Evolutionary conservation across 2,113 vertebrate genomes (phyloP).

Genomic region (Helogale parvula): DNA sequence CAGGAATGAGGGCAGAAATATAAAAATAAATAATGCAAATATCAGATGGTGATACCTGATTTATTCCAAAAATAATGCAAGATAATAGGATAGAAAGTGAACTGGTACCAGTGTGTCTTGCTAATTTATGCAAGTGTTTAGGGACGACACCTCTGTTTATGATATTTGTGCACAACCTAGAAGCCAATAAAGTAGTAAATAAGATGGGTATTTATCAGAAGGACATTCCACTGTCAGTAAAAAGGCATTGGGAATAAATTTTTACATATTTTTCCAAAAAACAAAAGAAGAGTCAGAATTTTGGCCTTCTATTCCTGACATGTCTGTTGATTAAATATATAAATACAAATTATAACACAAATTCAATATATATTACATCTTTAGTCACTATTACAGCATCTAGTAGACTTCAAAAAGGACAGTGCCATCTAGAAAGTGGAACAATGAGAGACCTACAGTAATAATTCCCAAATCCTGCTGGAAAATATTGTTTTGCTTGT

Average conservation of each 20-base stretch:
- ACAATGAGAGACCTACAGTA: background rate
- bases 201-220: background rate
- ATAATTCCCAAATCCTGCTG: background rate
- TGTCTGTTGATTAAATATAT: background rate
- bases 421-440: background rate
- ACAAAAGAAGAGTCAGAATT: background rate
- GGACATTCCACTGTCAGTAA: background rate
- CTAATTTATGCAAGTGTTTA: background rate
- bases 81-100: background rate
- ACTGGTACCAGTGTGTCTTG: background rate
- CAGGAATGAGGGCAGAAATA: background rate
- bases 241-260: background rate
- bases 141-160: background rate
- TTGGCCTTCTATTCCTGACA: background rate
- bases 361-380: conserved; percentile 3
- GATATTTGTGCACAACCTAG: background rate
- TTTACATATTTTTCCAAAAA: background rate
- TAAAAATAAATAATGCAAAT: background rate
- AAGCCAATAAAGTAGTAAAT: background rate
- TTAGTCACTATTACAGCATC: background rate
- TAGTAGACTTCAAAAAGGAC: background rate
- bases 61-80: background rate
- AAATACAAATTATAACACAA: background rate
- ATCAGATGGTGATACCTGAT: background rate
- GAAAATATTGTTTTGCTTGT: background rate